These are phyloP conservation scores for Holocentrus rufus DNA, from an alignment of 2,797 vertebrate species.

Conservation along the genomic window DNA sequence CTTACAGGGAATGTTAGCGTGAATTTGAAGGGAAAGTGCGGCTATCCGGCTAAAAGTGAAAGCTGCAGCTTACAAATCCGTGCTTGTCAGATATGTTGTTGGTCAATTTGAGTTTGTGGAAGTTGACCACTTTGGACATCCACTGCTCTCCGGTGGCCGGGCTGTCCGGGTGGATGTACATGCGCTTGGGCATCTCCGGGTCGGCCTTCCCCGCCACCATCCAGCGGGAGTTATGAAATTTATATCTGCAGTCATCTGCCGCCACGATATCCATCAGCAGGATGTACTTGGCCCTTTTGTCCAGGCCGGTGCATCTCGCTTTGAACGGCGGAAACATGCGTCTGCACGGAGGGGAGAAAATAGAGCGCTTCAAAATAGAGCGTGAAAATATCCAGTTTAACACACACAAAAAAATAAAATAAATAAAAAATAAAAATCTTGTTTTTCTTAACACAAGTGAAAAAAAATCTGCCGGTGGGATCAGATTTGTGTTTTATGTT, in stretches of 20 bases:
- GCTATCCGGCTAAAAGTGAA: not conserved
- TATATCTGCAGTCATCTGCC: constrained; percentile 93
- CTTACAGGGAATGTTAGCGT: no score
- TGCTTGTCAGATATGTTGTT: constrained; percentile 96
- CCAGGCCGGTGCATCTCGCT: constrained; percentile 89
- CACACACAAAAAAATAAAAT: no score
- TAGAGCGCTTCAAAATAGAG: no score
- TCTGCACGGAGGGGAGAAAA: constrained; percentile 69
- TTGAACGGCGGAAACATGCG: constrained; percentile 96
- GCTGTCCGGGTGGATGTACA: constrained; percentile 96
- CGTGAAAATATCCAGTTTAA: no score
- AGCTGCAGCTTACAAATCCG: constrained; percentile 89
- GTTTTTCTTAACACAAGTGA: no score
- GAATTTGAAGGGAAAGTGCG: not conserved
- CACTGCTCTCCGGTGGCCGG: constrained; percentile 93
- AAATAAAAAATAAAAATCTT: no score
- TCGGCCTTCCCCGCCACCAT: constrained; percentile 95
- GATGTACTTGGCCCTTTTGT: constrained; percentile 90
- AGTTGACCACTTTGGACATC: constrained; percentile 94
- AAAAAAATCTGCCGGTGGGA: no score
- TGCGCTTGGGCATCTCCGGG: constrained; percentile 93
- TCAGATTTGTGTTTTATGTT: no score
- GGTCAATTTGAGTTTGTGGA: constrained; percentile 95
- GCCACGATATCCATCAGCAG: constrained; percentile 93
- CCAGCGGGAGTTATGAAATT: constrained; percentile 94